Percentiles rank a stretch among this genome's conserved stretches.
Conservation (phyloP, 1,140 invertebrate genomes). For the Campoletis sonorensis region DNA sequence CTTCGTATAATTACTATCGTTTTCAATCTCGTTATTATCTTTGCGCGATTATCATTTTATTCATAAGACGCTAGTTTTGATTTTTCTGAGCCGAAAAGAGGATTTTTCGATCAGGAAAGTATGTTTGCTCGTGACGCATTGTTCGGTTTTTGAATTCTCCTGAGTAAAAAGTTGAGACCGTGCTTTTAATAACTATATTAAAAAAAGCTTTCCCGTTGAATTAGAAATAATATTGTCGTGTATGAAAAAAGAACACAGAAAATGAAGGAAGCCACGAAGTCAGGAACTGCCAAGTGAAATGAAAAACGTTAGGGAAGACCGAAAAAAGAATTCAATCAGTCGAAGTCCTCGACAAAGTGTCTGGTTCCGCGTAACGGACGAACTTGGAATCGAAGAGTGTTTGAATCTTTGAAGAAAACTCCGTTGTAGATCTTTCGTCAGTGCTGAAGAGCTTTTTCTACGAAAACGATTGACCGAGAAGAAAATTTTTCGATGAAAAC, state of each 20-base stretch:
- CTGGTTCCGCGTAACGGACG: background rate
- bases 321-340: constrained; percentile 35
- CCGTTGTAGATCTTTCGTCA: background rate
- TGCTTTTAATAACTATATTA: no score
- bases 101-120: no score
- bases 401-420: background rate
- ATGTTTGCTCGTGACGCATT: no score
- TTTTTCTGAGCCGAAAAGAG: no score
- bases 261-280: background rate
- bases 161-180: no score
- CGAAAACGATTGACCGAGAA: constrained; percentile 21
- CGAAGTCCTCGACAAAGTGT: constrained; percentile 15
- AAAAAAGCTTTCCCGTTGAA: no score
- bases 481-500: constrained; percentile 23
- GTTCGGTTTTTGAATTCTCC: no score
- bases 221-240: no score
- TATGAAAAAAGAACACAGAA: constrained; percentile 4
- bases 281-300: background rate
- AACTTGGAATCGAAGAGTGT: background rate
- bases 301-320: constrained; percentile 5
- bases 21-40: no score
- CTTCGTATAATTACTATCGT: no score
- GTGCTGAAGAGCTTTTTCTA: background rate
- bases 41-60: no score
- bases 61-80: no score